Evolutionary conservation across 2,113 vertebrate genomes (phyloP), one percentile per base, ranked within the genome.

Genomic region (Lichenostomus cassidix): DNA sequence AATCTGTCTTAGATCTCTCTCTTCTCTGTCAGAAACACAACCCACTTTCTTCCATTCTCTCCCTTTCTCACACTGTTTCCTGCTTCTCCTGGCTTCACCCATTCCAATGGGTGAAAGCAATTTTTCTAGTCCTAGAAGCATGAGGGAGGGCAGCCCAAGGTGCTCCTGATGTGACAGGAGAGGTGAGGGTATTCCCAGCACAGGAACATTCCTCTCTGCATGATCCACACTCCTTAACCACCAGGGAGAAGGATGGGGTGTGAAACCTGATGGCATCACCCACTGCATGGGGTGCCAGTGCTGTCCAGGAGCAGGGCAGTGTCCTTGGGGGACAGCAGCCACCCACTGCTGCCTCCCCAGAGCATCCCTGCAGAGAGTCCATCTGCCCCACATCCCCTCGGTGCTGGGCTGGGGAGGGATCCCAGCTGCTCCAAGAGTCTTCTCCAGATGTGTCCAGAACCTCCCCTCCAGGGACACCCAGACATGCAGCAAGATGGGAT

Each of bases 361-460:
- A 58, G 10, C 4, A 0, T 15, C 28, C 2, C 2, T 50, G 65
- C 18, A 25, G 27, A 39, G 22, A 10, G 42, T 5, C 58, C 23
- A 12, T 41, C 24, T 52, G 23, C 33, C 62, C 46, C 87, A 24
- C 4, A 20, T 15, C 73, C 42, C 44, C 15, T 24, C 0, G 0
- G 1, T 16, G 25, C n/a, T 28, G n/a, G 11, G 5, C 3, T 12
- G 9, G 10, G 11, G 14, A 1, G 3, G 11, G 4, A 1, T 5
- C 68, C 10, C 7, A 0, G 2, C 16, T 60, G 27, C 11, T 82
- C 18, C 4, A 1, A 15, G 35, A 44, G 21, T 23, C 3, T 2
- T 60, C 41, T 67, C 5, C 27, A 53, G 33, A 8, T 6, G 7
- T 6, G 18, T 12, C 11, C 49, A 70, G 25, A 15, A 5, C 8